Conservation (phyloP, 2,113 vertebrate species). For the Illadopsis cleaveri region DNA sequence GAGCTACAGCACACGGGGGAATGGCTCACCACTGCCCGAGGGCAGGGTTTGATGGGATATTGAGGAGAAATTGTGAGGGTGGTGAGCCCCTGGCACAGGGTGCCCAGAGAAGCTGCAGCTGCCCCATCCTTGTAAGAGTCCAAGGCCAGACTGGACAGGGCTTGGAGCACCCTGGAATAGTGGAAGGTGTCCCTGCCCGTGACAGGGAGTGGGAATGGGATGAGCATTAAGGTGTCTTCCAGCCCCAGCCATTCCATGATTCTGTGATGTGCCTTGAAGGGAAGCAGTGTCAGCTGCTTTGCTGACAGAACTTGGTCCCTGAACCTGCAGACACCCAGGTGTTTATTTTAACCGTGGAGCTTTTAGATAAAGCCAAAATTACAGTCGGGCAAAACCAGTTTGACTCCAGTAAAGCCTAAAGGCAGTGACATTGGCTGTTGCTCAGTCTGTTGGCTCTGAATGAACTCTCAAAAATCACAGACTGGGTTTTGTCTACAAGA, state of each 20-base stretch:
- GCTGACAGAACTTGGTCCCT: not conserved
- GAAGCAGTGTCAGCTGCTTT: not conserved
- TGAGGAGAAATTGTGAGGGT: fast-evolving
- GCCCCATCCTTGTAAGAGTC: not conserved
- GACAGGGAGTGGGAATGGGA: too few relatives aligned
- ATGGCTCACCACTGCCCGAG: not conserved
- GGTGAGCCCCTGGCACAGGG: not conserved
- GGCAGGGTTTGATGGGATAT: not conserved
- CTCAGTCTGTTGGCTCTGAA: not conserved
- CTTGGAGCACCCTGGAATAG: fast-evolving
- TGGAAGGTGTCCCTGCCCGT: not conserved
- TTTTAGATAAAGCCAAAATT: not conserved
- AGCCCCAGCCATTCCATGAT: not conserved
- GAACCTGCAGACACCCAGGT: not conserved
- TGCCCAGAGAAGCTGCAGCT: not conserved
- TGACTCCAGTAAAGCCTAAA: not conserved
- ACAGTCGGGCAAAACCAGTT: too few relatives aligned
- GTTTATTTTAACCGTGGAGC: not conserved
- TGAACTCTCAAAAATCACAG: not conserved
- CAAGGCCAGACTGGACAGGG: fast-evolving
- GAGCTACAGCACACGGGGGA: not conserved
- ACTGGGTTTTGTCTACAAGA: not conserved
- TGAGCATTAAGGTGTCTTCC: not conserved
- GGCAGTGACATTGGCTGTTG: too few relatives aligned
- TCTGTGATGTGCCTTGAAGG: not conserved